Evolutionary conservation across 2,797 vertebrate species (phyloP).

Genomic region (Cheirogaleus major): DNA sequence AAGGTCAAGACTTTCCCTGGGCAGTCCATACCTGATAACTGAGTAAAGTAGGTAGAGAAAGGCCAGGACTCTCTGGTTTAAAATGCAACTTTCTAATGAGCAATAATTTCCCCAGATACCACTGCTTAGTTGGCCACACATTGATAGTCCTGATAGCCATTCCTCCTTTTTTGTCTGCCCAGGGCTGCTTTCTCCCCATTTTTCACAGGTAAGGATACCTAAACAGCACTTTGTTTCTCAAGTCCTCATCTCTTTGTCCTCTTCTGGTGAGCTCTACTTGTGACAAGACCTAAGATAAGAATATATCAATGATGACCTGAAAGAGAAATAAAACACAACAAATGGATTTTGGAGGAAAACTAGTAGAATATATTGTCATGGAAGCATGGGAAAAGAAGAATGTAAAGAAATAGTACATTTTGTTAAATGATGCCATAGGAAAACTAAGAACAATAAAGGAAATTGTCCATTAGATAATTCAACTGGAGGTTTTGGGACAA

Average conservation of each 20-base stretch:
- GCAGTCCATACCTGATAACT: rapidly evolving
- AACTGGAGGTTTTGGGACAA: neutral
- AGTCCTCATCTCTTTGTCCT: neutral
- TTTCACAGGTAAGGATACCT: neutral
- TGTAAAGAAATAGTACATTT: neutral
- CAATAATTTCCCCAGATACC: neutral
- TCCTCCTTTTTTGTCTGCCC: rapidly evolving
- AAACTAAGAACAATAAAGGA: neutral
- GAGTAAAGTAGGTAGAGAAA: too few species aligned
- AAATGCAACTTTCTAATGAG: neutral
- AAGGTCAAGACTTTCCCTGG: neutral
- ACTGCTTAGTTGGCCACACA: neutral
- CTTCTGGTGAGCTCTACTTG: neutral
- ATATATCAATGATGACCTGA: neutral
- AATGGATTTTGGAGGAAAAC: neutral
- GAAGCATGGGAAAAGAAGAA: neutral
- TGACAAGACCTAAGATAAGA: neutral
- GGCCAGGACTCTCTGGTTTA: neutral
- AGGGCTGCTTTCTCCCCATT: neutral
- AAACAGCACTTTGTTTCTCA: neutral
- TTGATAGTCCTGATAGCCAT: neutral
- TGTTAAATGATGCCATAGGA: neutral
- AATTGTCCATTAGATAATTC: neutral
- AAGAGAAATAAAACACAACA: neutral
- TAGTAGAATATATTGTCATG: neutral